Evolutionary conservation across 92 coral and sea anemone genomes (phyloP).

Genomic region (Siderastrea radians): DNA sequence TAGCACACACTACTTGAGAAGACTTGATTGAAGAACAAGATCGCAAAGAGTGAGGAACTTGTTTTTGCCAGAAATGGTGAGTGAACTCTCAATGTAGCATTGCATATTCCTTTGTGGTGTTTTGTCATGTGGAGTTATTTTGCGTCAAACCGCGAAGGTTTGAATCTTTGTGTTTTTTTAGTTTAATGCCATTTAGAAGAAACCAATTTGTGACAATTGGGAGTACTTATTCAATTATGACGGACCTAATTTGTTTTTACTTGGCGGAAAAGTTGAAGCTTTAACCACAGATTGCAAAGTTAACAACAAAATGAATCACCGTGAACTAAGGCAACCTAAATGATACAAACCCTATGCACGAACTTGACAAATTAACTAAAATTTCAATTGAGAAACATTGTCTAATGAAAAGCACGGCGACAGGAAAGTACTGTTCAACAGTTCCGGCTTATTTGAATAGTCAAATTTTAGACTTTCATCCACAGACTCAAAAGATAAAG

Average conservation of each 20-base stretch:
- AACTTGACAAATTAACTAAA: neutral
- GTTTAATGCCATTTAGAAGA: constrained; percentile 34
- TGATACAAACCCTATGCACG: too few relatives aligned
- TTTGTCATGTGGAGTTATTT: neutral
- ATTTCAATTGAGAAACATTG: neutral
- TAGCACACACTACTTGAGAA: neutral
- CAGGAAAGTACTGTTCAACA: neutral
- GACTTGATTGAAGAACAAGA: neutral
- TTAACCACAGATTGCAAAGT: neutral
- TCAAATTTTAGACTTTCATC: neutral
- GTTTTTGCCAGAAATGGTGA: constrained; percentile 26
- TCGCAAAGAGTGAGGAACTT: neutral
- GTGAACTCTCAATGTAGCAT: neutral
- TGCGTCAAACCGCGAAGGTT: neutral
- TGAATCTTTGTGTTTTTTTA: neutral
- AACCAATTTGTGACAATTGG: constrained; percentile 14
- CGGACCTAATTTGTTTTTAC: constrained; percentile 17
- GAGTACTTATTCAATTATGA: constrained; percentile 33
- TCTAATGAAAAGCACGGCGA: too few relatives aligned
- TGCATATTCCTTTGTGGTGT: neutral
- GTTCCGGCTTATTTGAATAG: neutral
- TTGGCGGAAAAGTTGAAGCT: neutral
- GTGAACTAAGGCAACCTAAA: neutral
- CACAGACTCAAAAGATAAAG: neutral
- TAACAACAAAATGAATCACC: neutral